Base-by-base conservation (phyloP, 2,113 vertebrate genomes). In the Carollia perspicillata region DNA sequence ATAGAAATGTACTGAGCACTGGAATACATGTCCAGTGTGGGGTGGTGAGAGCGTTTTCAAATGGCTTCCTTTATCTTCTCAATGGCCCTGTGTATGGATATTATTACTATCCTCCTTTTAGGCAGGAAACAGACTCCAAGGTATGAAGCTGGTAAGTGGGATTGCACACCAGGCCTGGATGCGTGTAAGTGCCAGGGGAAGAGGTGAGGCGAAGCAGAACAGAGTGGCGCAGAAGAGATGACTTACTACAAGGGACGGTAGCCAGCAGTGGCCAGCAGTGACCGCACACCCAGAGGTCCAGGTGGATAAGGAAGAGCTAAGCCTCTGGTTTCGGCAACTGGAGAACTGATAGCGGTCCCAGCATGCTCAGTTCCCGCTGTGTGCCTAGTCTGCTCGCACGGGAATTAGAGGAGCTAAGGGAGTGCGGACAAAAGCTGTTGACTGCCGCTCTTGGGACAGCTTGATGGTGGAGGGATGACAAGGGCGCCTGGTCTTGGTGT, bases 41-140 rank as follows among this genome's bases (percentile, higher is more conserved):
- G 40, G 53, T 53, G 23, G n/a, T 10, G 20, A 23, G 84, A 85
- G 42, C 74, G 74, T 89, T 66, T 68, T 89, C 90, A 94, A 33
- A 42, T 83, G 84, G 53, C 68, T 94, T 79, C 9, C 35, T 91
- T 81, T 80, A 77, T 84, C 92, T 88, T 68, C 28, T 87, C 37
- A 75, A 49, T 55, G 75, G 63, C 33, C 35, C 51, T 44, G 28
- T 65, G 58, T 71, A 35, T 95, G 83, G 81, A 60, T 92, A 66
- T 91, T 95, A 89, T 91, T 93, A 80, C 90, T 30, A 42, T 6
- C 81, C 42, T 89, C 10, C 51, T 78, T 58, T 86, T 53, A 78
- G 58, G 84, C 90, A 85, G 77, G 72, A 95, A 71, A 93, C 66
- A 85, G 65, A 33, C 58, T 77, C 58, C 14, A 51, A 79, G 53